Evolutionary conservation across 2,113 vertebrate species (phyloP).

Genomic region (Sardina pilchardus): DNA sequence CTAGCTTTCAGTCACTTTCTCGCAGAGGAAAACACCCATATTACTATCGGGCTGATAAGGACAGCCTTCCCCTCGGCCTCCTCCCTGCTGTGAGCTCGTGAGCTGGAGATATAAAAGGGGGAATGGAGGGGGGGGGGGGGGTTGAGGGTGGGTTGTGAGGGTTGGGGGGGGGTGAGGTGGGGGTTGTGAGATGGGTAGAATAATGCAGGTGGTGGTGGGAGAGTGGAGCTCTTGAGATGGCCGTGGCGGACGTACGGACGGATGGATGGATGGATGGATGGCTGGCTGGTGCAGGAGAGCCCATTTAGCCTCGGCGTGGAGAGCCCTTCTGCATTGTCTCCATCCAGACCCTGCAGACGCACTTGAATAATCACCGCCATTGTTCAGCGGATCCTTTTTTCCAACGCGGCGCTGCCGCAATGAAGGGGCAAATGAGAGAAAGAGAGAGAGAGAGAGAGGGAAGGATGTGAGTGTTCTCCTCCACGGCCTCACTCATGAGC

Average conservation of each 20-base stretch:
- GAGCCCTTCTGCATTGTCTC: conserved; percentile 43
- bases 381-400: conserved; percentile 39
- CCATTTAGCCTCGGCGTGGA: conserved; percentile 34
- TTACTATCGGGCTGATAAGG: not conserved
- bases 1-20: not conserved
- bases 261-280: not conserved
- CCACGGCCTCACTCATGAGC: not conserved
- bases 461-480: not conserved
- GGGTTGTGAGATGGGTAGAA: not conserved
- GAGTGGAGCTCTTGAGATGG: conserved; percentile 41
- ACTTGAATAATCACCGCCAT: conserved; percentile 57
- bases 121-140: not conserved
- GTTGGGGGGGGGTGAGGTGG: not conserved
- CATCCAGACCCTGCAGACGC: conserved; percentile 12
- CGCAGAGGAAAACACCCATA: not conserved
- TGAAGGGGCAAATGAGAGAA: not conserved
- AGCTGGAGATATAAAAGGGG: not conserved
- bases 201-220: not conserved
- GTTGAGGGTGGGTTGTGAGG: not conserved
- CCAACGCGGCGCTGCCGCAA: not conserved
- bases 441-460: not conserved
- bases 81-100: not conserved
- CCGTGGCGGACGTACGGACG: conserved; percentile 3
- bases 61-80: not conserved
- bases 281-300: conserved; percentile 14